phyloP scores from a whole-genome alignment of 2,113 vertebrate species.

The Tragelaphus imberbis region DNA sequence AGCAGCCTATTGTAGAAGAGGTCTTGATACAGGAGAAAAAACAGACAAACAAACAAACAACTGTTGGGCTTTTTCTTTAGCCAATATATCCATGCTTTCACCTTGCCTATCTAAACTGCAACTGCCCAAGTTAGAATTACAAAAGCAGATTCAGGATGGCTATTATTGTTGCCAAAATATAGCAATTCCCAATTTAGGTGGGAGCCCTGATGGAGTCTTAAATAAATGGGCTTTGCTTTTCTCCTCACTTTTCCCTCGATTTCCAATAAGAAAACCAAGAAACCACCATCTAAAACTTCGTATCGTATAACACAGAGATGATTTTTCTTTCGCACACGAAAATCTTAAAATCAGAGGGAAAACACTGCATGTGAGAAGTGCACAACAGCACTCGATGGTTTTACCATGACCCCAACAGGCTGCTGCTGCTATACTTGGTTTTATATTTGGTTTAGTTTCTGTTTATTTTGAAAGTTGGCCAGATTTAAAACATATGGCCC shows the following conservation, averaged over 20 bases:
- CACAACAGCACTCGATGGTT: fast-evolving
- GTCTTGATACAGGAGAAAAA: fast-evolving
- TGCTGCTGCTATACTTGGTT: background rate
- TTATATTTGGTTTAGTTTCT: background rate
- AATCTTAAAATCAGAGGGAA: background rate
- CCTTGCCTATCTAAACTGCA: fast-evolving
- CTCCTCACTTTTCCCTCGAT: background rate
- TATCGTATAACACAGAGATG: fast-evolving
- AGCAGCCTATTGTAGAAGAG: background rate
- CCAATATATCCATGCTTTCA: fast-evolving
- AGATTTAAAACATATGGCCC: fast-evolving
- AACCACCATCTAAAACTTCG: background rate
- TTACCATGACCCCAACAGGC: background rate
- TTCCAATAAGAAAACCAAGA: background rate
- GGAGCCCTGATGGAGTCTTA: background rate
- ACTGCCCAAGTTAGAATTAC: fast-evolving
- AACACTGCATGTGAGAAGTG: fast-evolving
- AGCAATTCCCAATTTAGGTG: background rate
- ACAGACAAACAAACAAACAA: too few species aligned
- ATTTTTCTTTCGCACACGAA: background rate
- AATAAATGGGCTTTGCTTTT: background rate
- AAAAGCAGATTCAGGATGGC: background rate
- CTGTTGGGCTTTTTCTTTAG: fast-evolving
- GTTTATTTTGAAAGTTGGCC: background rate
- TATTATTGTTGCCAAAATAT: fast-evolving